Percentiles rank a stretch among this genome's conserved stretches.
These are phyloP conservation scores for Cardiocondyla obscurior DNA, from an alignment of 1,140 invertebrate species.

Conservation along the genomic window DNA sequence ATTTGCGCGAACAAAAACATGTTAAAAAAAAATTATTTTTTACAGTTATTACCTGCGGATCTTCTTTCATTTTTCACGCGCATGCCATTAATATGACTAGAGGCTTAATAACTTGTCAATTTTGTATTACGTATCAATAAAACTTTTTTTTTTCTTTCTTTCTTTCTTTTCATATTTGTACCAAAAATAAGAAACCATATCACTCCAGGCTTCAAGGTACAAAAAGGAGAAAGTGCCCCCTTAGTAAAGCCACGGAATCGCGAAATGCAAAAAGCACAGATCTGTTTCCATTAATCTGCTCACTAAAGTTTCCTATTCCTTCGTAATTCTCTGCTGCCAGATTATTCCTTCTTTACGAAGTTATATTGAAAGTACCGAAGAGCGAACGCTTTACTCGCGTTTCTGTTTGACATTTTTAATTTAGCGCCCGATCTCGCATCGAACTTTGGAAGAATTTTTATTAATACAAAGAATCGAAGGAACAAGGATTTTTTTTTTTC, in stretches of 20 bases:
- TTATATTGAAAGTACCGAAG: not conserved
- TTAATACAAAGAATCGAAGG: constrained; percentile 55
- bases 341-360: constrained; percentile 17
- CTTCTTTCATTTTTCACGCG: constrained; percentile 50
- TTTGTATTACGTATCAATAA: constrained; percentile 63
- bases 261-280: constrained; percentile 75
- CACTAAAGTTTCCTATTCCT: constrained; percentile 56
- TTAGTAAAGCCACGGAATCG: constrained; percentile 60
- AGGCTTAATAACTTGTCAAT: constrained; percentile 74
- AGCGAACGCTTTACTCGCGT: not conserved
- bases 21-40: constrained; percentile 6
- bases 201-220: constrained; percentile 66
- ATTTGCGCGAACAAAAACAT: constrained; percentile 18
- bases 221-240: constrained; percentile 58
- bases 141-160: constrained; percentile 54
- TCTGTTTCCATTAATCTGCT: constrained; percentile 53
- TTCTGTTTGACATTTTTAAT: not conserved
- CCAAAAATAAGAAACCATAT: constrained; percentile 74
- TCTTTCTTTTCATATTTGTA: constrained; percentile 71
- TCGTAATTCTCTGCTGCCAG: constrained; percentile 23
- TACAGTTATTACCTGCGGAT: constrained; percentile 44
- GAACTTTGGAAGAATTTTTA: constrained; percentile 45
- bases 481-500: constrained; percentile 53
- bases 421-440: not conserved
- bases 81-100: constrained; percentile 76